phyloP scores from a whole-genome alignment of 2,113 vertebrate genomes.

The Catagonus wagneri region DNA sequence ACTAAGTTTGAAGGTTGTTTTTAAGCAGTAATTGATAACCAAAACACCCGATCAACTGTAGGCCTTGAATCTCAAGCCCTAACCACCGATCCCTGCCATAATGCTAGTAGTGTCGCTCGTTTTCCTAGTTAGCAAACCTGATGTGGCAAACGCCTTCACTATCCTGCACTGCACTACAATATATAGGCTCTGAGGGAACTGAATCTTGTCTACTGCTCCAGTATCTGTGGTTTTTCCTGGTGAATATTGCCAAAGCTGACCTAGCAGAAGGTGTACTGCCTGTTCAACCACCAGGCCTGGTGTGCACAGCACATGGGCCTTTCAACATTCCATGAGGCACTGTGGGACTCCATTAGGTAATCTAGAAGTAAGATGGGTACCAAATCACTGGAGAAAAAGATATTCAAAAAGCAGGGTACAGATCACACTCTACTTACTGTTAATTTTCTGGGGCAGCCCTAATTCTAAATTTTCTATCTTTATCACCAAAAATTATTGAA shows the following conservation, averaged over 20 bases:
- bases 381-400: slow-evolving; percentile 8
- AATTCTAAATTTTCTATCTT: slow-evolving; percentile 56
- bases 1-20: neutral
- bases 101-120: neutral
- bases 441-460: slow-evolving; percentile 64
- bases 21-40: neutral
- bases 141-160: neutral
- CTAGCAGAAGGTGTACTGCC: neutral
- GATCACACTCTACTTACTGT: neutral
- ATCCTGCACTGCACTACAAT: neutral
- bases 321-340: neutral
- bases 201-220: neutral
- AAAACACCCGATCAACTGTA: neutral
- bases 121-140: neutral
- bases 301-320: neutral
- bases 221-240: neutral
- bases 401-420: neutral
- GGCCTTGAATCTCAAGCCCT: neutral
- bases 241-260: neutral
- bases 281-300: neutral
- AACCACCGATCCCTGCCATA: neutral
- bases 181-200: neutral
- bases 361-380: neutral
- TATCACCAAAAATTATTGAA: slow-evolving; percentile 54
- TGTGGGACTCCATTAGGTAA: neutral